Evolutionary conservation across 2,797 vertebrate genomes (phyloP).

Genomic region (Carduelis carduelis): DNA sequence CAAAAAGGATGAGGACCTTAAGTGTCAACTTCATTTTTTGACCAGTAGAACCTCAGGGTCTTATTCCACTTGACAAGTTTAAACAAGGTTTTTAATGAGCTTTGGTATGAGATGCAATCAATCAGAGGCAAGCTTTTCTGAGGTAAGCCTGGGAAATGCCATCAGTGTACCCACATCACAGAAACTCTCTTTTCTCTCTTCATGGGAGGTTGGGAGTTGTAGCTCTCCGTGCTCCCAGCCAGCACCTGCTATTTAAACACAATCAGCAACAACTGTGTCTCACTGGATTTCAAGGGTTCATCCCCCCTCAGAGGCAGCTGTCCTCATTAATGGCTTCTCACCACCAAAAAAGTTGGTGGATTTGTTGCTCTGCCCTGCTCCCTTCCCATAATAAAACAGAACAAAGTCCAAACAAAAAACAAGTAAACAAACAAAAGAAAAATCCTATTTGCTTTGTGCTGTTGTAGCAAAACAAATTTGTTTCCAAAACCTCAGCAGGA

Average conservation of each 20-base stretch:
- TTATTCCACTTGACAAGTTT: not conserved
- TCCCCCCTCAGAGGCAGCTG: not conserved
- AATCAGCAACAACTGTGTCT: not conserved
- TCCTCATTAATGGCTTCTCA: not conserved
- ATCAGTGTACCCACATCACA: rapidly evolving
- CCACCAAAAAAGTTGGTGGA: not conserved
- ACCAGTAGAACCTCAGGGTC: not conserved
- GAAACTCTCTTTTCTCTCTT: not conserved
- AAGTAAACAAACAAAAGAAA: not conserved
- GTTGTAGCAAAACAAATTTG: not conserved
- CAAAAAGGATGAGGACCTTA: not conserved
- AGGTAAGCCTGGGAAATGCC: not conserved
- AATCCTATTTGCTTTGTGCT: not conserved
- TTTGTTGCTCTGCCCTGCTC: not conserved
- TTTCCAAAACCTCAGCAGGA: not conserved
- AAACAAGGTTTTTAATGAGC: not conserved
- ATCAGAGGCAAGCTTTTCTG: not conserved
- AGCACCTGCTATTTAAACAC: not conserved
- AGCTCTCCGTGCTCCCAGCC: not conserved
- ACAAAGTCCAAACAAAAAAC: not conserved
- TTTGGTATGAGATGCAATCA: not conserved
- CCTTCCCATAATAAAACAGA: not conserved
- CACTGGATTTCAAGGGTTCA: not conserved
- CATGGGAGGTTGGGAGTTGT: not conserved
- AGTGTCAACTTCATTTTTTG: not conserved